Evolutionary conservation across 2,113 vertebrate species (phyloP).

Genomic region (Cettia cetti): DNA sequence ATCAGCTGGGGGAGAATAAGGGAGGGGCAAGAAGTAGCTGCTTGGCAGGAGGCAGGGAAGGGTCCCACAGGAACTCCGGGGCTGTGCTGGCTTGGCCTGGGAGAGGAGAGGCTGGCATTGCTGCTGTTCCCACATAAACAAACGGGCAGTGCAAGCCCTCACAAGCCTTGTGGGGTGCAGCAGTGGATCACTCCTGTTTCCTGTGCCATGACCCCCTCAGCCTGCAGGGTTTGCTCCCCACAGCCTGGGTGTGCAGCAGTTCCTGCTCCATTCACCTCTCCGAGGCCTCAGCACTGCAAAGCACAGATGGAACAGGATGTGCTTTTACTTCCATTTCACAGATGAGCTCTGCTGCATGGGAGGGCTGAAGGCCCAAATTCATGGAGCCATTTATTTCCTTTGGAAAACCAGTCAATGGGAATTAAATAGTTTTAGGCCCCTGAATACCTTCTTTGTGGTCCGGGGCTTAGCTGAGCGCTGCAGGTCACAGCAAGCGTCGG

Average conservation of each 20-base stretch:
- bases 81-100: not conserved
- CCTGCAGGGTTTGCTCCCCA: not conserved
- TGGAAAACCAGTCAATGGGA: slow-evolving; percentile 22
- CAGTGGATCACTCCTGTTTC: not conserved
- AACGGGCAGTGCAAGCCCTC: not conserved
- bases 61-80: accelerated
- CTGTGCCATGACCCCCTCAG: not conserved
- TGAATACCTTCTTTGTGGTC: not conserved
- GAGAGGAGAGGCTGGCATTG: not conserved
- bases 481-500: not conserved
- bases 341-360: not conserved
- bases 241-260: not conserved
- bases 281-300: not conserved
- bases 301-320: not conserved
- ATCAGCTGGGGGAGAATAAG: not conserved
- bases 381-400: not conserved
- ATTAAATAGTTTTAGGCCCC: slow-evolving; percentile 14
- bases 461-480: not conserved
- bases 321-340: not conserved
- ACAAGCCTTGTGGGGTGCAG: accelerated
- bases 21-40: not conserved
- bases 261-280: not conserved
- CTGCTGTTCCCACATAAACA: not conserved
- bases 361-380: not conserved
- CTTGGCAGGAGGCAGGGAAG: not conserved